Evolutionary conservation across 2,888 invertebrate genomes (phyloP).

Genomic region (Parelbella ahira): DNA sequence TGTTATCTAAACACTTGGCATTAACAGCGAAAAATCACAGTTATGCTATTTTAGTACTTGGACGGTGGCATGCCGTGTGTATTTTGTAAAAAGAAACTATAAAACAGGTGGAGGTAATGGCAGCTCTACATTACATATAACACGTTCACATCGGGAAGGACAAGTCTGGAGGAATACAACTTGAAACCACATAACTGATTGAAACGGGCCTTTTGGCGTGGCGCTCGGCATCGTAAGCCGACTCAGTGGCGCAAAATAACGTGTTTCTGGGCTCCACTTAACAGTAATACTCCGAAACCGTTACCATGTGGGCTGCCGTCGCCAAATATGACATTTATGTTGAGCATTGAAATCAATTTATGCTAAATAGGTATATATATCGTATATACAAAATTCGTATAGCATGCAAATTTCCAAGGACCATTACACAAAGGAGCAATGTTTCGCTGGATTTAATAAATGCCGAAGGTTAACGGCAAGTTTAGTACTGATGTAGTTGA

Average conservation of each 20-base stretch:
- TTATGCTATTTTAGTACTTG: constrained; percentile 1
- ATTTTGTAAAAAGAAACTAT: too few species aligned
- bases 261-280: constrained; percentile 58
- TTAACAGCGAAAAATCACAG: constrained; percentile 4
- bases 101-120: too few species aligned
- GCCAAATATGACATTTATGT: constrained; percentile 37
- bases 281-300: constrained; percentile 64
- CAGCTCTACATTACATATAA: too few species aligned
- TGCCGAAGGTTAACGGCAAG: constrained; percentile 41
- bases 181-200: constrained; percentile 39
- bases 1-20: constrained; percentile 58
- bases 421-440: constrained; percentile 10
- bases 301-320: constrained; percentile 62
- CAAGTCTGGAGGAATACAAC: too few species aligned
- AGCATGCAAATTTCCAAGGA: too few species aligned
- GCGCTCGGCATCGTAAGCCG: constrained; percentile 42
- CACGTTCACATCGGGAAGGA: constrained; percentile 22
- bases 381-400: too few species aligned
- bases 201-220: constrained; percentile 39
- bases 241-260: constrained; percentile 63
- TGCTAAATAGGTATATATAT: background rate
- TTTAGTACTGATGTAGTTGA: constrained; percentile 36
- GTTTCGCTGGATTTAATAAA: constrained; percentile 11
- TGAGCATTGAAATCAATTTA: constrained; percentile 11
- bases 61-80: background rate